Conservation (phyloP, 2,888 invertebrate genomes). For the Drosophila villosipedis region DNA sequence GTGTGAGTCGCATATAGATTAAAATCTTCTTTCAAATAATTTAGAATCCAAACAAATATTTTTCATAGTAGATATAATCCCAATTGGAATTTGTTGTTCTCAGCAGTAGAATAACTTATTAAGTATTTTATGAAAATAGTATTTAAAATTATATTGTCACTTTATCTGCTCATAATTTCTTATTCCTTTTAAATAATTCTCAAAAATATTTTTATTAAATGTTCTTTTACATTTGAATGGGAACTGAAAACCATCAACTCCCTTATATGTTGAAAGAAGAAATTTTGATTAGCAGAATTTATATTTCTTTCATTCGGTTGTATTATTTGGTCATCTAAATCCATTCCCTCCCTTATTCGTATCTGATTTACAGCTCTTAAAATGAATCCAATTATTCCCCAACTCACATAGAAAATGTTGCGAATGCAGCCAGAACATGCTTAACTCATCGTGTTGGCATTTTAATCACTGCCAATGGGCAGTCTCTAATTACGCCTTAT, state of each 20-base stretch:
- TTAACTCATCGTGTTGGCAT: slow-evolving; percentile 61
- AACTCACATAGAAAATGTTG: slow-evolving; percentile 8
- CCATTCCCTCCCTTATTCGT: no score
- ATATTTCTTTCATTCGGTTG: neutral
- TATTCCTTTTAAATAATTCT: neutral
- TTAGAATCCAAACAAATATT: neutral
- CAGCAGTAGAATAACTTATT: neutral
- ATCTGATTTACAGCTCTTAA: slow-evolving; percentile 5
- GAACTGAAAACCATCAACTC: neutral
- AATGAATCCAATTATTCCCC: neutral
- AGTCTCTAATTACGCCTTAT: slow-evolving; percentile 76
- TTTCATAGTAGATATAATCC: neutral
- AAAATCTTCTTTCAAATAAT: neutral
- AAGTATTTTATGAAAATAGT: neutral
- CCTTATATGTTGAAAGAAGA: no score
- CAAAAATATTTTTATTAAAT: no score
- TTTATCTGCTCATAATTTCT: neutral
- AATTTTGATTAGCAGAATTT: neutral
- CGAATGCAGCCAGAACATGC: slow-evolving; percentile 43
- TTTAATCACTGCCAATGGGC: slow-evolving; percentile 69
- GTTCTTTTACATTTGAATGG: neutral
- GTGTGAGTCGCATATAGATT: neutral
- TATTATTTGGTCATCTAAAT: neutral
- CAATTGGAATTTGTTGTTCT: neutral
- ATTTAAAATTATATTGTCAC: neutral